A percentile compares a stretch with the other conserved stretches of the same genome.
Conservation (phyloP, 2,797 vertebrate genomes). For the Todus mexicanus region DNA sequence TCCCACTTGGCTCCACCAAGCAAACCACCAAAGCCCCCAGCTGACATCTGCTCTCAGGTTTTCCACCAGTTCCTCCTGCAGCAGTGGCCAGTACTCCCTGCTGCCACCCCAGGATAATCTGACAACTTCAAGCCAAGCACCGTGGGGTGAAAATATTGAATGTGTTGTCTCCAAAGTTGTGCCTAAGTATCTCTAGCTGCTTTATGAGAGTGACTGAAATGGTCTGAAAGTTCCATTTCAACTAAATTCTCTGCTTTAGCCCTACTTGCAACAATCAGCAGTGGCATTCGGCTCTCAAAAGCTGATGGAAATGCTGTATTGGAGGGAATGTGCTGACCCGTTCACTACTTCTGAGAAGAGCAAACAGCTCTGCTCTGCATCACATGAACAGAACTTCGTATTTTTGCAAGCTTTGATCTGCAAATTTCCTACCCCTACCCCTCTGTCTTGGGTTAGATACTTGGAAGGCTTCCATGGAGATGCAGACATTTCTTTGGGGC, state of each 20-base stretch:
- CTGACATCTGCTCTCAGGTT: not conserved
- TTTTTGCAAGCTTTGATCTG: conserved; percentile 6
- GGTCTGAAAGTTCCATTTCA: conserved; percentile 29
- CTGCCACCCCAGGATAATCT: not conserved
- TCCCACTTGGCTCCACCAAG: not conserved
- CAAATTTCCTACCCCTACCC: not conserved
- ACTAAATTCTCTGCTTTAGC: not conserved
- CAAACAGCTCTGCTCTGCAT: conserved; percentile 16
- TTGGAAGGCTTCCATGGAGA: conserved; percentile 19
- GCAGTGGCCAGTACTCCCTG: rapidly evolving
- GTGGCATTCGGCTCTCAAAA: conserved; percentile 11
- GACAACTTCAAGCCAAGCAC: not conserved
- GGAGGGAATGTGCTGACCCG: not conserved
- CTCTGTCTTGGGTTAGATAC: not conserved
- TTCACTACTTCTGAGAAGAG: not conserved
- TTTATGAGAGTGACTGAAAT: not conserved
- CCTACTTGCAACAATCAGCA: not conserved
- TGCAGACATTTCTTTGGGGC: conserved; percentile 25
- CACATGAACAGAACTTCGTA: not conserved
- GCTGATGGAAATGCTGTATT: not conserved
- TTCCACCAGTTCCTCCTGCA: not conserved
- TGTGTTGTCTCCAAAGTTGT: not conserved
- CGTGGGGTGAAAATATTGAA: not conserved
- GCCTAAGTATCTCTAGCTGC: not conserved
- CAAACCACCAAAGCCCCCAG: not conserved